Conservation (phyloP, 2,113 vertebrate genomes). For the Chitala chitala region DNA sequence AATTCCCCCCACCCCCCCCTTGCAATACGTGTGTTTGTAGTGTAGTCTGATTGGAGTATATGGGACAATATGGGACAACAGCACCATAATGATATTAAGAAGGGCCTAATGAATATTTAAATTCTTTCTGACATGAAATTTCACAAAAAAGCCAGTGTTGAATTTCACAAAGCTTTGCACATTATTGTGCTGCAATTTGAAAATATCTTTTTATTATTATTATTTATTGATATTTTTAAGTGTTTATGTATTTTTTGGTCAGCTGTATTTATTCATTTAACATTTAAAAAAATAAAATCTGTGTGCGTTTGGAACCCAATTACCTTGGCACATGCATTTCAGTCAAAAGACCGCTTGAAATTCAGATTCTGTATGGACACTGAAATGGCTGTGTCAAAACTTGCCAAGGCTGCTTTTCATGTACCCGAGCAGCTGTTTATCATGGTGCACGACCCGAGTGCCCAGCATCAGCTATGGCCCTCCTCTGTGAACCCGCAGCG, state of each 20-base stretch:
- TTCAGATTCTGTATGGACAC: background rate
- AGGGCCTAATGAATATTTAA: background rate
- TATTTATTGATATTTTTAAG: background rate
- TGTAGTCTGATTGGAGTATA: background rate
- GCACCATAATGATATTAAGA: background rate
- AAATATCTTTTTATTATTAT: background rate
- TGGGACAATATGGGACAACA: background rate
- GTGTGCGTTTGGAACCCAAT: background rate
- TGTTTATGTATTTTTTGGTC: too few species aligned
- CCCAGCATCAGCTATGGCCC: background rate
- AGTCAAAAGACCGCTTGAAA: background rate
- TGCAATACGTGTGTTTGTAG: too few species aligned
- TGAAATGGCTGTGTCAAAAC: background rate
- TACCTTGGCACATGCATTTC: background rate
- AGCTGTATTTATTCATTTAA: background rate
- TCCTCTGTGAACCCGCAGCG: background rate
- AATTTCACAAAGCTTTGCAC: background rate
- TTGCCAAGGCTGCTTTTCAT: background rate
- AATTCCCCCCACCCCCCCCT: too few species aligned
- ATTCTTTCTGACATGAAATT: background rate
- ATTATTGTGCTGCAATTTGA: background rate
- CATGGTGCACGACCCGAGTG: background rate
- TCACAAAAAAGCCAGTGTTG: background rate
- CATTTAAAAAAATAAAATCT: background rate
- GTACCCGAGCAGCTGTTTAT: constrained; percentile 12